These are phyloP conservation scores for Chrosomus eos DNA, from an alignment of 2,797 vertebrate genomes.

Conservation along the genomic window DNA sequence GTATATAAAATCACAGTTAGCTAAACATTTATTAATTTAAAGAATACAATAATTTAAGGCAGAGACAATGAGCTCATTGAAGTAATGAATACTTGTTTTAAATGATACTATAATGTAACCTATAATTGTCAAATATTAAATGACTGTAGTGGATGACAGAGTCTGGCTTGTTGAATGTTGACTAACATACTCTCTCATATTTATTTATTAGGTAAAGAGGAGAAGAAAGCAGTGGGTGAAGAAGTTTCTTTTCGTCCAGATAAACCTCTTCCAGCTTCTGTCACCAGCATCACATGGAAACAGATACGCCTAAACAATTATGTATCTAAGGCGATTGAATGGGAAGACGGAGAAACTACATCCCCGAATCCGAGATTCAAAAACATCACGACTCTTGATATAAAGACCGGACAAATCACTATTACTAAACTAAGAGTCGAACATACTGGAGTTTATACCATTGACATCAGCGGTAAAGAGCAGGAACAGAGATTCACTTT, in stretches of 20 bases:
- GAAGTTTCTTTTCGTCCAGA: not conserved
- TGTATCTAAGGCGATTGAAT: not conserved
- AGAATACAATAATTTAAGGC: too few species aligned
- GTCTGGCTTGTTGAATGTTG: not conserved
- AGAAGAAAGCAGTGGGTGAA: not conserved
- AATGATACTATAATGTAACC: too few species aligned
- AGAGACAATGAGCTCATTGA: too few species aligned
- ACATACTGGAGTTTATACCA: not conserved
- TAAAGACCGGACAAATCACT: not conserved
- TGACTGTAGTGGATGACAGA: too few species aligned
- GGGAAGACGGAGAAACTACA: too few species aligned
- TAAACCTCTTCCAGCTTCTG: too few species aligned
- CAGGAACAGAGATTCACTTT: not conserved
- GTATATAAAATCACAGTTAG: too few species aligned
- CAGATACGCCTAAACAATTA: too few species aligned
- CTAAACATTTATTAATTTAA: too few species aligned
- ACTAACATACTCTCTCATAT: not conserved
- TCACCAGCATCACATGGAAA: not conserved
- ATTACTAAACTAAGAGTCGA: rapidly evolving
- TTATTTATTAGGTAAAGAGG: not conserved
- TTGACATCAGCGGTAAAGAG: not conserved
- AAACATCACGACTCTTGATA: rapidly evolving
- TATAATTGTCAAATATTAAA: too few species aligned
- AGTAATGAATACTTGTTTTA: too few species aligned
- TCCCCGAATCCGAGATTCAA: not conserved